These are phyloP conservation scores for Gadopsis marmoratus DNA, from an alignment of 2,797 vertebrate genomes.

Conservation along the genomic window DNA sequence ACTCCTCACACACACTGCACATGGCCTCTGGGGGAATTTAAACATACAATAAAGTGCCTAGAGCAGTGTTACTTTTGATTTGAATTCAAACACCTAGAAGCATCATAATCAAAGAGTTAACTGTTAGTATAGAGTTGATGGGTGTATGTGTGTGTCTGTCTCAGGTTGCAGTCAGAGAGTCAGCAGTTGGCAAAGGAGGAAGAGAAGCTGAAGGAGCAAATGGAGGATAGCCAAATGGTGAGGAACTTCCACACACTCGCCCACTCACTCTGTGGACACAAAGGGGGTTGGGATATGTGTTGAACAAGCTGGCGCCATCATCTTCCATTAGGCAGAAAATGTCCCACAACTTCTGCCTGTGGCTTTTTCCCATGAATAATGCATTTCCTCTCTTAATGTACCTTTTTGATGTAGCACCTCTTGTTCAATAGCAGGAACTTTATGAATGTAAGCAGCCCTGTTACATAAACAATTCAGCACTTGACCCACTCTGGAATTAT, in stretches of 20 bases:
- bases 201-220: slow-evolving; percentile 64
- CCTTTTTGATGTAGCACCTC: slow-evolving; percentile 74
- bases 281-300: slow-evolving; percentile 51
- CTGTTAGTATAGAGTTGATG: slow-evolving; percentile 12
- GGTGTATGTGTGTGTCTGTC: slow-evolving; percentile 22
- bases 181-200: slow-evolving; percentile 59
- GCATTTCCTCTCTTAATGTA: slow-evolving; percentile 55
- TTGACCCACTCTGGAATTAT: slow-evolving; percentile 48
- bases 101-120: background rate
- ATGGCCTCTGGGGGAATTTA: slow-evolving; percentile 6
- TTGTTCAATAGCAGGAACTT: slow-evolving; percentile 61
- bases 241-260: slow-evolving; percentile 36
- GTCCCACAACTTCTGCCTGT: slow-evolving; percentile 54
- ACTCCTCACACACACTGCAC: slow-evolving; percentile 1
- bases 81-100: background rate
- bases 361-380: slow-evolving; percentile 69
- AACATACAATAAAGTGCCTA: background rate
- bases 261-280: slow-evolving; percentile 43
- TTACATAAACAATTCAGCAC: slow-evolving; percentile 57
- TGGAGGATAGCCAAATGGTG: slow-evolving; percentile 66
- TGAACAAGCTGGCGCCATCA: slow-evolving; percentile 57
- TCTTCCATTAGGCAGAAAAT: slow-evolving; percentile 56
- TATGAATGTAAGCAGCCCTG: slow-evolving; percentile 50
- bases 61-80: background rate
- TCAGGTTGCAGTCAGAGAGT: slow-evolving; percentile 74